phyloP scores from a whole-genome alignment of 2,888 invertebrate species.

The Dryadula phaetusa region DNA sequence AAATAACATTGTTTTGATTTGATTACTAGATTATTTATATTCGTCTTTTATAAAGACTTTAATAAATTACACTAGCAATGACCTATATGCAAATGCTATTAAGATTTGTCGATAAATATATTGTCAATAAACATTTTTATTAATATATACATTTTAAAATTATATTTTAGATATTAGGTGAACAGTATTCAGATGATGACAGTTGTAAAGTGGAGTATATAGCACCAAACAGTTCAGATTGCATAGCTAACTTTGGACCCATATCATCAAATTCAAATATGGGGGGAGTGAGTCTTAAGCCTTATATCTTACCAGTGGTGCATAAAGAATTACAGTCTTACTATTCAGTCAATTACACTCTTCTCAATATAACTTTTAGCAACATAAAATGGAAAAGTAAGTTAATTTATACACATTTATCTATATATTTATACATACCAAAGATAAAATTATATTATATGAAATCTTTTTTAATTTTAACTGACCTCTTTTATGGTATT shows the following conservation, averaged over 20 bases:
- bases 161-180: constrained; percentile 59
- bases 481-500: too few species aligned
- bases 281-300: constrained; percentile 72
- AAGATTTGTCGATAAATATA: too few species aligned
- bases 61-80: not conserved
- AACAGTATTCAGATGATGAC: constrained; percentile 58
- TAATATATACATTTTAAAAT: not conserved
- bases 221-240: constrained; percentile 65
- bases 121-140: too few species aligned
- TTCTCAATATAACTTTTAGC: constrained; percentile 75
- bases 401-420: constrained; percentile 45
- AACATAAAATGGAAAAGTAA: constrained; percentile 81
- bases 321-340: constrained; percentile 44
- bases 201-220: constrained; percentile 69
- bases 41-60: not conserved
- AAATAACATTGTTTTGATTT: not conserved
- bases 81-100: not conserved
- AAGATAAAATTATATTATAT: too few species aligned
- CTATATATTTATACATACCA: not conserved
- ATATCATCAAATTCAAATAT: constrained; percentile 66
- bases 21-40: constrained; percentile 4
- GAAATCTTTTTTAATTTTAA: not conserved
- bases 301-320: constrained; percentile 57
- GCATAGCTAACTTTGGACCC: constrained; percentile 66
- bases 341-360: constrained; percentile 61